phyloP scores from a whole-genome alignment of 2,888 invertebrate genomes.

The Diplazon laetatorius region DNA sequence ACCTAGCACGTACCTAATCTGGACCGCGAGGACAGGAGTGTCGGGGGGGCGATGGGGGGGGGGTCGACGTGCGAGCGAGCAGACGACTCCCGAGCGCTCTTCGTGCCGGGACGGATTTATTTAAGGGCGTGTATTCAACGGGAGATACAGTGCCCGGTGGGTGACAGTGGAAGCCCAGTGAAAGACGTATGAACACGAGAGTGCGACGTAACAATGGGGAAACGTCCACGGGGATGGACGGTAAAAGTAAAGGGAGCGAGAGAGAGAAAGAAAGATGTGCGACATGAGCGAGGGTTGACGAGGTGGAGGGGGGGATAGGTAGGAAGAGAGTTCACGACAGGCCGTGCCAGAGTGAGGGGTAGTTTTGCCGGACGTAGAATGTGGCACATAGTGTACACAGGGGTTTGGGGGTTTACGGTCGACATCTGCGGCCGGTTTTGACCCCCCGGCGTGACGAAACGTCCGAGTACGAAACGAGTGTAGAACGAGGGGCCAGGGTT shows the following conservation, averaged over 20 bases:
- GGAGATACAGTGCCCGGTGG: conserved; percentile 76
- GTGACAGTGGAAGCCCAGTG: conserved; percentile 48
- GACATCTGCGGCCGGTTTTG: conserved; percentile 82
- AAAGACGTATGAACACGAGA: conserved; percentile 25
- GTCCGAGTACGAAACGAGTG: conserved; percentile 71
- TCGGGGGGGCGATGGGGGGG: conserved; percentile 49
- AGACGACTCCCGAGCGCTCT: conserved; percentile 21
- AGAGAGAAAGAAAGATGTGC: conserved; percentile 39
- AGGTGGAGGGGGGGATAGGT: conserved; percentile 6
- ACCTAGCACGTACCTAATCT: conserved; percentile 66
- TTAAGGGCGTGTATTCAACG: conserved; percentile 80
- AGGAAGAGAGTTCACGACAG: conserved; percentile 9
- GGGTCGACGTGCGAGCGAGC: conserved; percentile 46
- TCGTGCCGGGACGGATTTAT: conserved; percentile 77
- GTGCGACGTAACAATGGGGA: conserved; percentile 13
- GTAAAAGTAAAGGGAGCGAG: conserved; percentile 31
- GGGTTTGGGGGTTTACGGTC: conserved; percentile 76
- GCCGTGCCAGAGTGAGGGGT: conserved; percentile 14
- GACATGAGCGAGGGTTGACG: conserved; percentile 34
- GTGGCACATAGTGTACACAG: conserved; percentile 65
- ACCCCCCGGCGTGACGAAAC: conserved; percentile 81
- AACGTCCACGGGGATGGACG: conserved; percentile 48
- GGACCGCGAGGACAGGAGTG: conserved; percentile 45
- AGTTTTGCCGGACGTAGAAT: conserved; percentile 42
- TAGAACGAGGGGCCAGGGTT: conserved; percentile 66